Evolutionary conservation across 2,888 invertebrate genomes (phyloP), one percentile per base, ranked within the genome.

Genomic region (Callyntrura guangdongensis): DNA sequence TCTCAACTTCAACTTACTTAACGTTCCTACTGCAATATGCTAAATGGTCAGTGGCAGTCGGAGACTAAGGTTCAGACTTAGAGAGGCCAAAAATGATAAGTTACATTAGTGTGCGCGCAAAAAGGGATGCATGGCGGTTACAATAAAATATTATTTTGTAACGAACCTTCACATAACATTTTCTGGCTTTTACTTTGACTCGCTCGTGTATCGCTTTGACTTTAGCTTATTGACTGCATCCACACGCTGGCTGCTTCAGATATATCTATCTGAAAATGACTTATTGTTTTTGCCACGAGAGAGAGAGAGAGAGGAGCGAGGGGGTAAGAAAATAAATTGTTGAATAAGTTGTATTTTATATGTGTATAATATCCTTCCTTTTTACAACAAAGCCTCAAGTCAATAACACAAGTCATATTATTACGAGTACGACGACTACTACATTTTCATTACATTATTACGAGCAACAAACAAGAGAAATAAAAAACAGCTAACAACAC

Each of bases 401-500:
- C 59, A 59, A 81, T 36, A 36, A 49, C 25, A 81, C 20, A 77
- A 36, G 22, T 49, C 53, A 49, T 69, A 69, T 69, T 45, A 69
- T 69, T 61, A 8, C 20, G 12, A 61, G 12, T 61, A 36, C 69
- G 74, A 61, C 45, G 11, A 53, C 53, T 69, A 25, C 77, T 87
- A 67, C 53, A 85, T 56, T 67, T 85, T 25, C 61, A 47, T 49
- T 87, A 59, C 61, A 88, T 82, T 20, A 69, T 88, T 88, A 89
- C 74, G 83, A 89, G 72, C 83, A 89, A 83, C 89, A 84, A 84
- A 90, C 86, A 86, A 84, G 87, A 90, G 90, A 86, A 90, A 91
- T 91, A 89, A 89, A 88, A 92, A 91, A 82, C 56, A 56, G 79
- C 59, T 79, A 36, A 56, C 49, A 74, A 49, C 27, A 79, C 2